These are phyloP conservation scores for Zoanthus sociatus DNA, from an alignment of 92 coral and sea anemone genomes.

Conservation along the genomic window DNA sequence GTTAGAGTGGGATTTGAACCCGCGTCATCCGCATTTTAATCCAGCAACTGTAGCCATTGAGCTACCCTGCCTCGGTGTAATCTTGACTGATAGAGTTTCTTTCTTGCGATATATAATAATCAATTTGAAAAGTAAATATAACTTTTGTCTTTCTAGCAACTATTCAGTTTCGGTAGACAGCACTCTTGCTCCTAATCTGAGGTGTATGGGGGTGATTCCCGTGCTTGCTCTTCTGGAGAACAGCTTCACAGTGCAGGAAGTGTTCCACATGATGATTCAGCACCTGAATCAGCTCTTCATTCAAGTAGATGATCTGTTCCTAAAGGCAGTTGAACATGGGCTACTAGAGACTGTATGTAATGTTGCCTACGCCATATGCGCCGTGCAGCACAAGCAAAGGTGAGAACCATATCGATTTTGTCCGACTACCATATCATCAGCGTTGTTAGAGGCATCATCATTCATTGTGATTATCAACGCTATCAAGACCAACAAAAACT, in stretches of 20 bases:
- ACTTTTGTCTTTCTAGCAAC: slow-evolving; percentile 59
- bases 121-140: not conserved
- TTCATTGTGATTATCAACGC: too few relatives aligned
- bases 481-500: too few relatives aligned
- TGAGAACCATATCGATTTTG: slow-evolving; percentile 15
- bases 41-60: not conserved
- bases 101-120: not conserved
- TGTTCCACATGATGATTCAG: slow-evolving; percentile 86
- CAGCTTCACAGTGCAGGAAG: slow-evolving; percentile 74
- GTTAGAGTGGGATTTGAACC: not conserved
- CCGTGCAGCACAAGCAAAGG: slow-evolving; percentile 77
- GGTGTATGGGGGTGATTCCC: slow-evolving; percentile 90
- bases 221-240: slow-evolving; percentile 86
- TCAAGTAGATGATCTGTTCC: slow-evolving; percentile 87
- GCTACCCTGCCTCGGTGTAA: not conserved
- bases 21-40: too few relatives aligned
- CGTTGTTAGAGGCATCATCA: too few relatives aligned
- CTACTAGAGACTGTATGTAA: slow-evolving; percentile 87
- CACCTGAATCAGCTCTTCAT: slow-evolving; percentile 84
- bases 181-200: slow-evolving; percentile 66
- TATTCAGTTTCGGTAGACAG: slow-evolving; percentile 67
- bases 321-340: slow-evolving; percentile 93
- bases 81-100: not conserved
- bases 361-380: slow-evolving; percentile 77
- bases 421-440: not conserved